phyloP scores from a whole-genome alignment of 1,140 invertebrate genomes.

The Hyphantria cunea region DNA sequence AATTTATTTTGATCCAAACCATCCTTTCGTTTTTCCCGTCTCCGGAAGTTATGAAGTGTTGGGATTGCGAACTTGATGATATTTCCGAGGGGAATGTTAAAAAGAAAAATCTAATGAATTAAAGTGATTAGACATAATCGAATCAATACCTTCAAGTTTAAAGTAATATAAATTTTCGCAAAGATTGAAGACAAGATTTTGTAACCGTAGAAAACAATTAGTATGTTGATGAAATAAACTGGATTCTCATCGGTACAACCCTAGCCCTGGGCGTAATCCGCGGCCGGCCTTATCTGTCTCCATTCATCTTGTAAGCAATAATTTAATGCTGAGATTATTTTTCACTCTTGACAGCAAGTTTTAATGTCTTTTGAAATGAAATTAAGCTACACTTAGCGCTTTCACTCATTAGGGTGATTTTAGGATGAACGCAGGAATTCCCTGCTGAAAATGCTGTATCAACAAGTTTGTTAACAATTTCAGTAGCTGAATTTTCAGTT shows the following conservation, averaged over 20 bases:
- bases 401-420: conserved; percentile 38
- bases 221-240: neutral
- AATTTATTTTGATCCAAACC: conserved; percentile 29
- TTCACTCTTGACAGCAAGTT: conserved; percentile 62
- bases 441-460: conserved; percentile 7
- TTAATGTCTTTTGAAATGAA: conserved; percentile 64
- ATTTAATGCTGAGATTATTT: conserved; percentile 63
- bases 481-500: neutral
- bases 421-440: conserved; percentile 5
- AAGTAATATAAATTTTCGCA: neutral
- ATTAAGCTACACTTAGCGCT: conserved; percentile 52
- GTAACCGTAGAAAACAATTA: conserved; percentile 2
- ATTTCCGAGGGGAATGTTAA: conserved; percentile 11
- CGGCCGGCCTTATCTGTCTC: conserved; percentile 49
- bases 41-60: conserved; percentile 22
- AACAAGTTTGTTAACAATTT: neutral
- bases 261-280: conserved; percentile 39
- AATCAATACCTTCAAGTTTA: neutral
- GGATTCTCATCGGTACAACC: conserved; percentile 23
- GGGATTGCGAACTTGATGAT: conserved; percentile 20
- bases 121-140: neutral
- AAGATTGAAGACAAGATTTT: neutral
- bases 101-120: conserved; percentile 6
- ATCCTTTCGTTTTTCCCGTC: conserved; percentile 10
- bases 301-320: conserved; percentile 63